A percentile compares a stretch with the other conserved stretches of the same genome.
Conservation (phyloP, 2,113 vertebrate species). For the Odocoileus hemionus region DNA sequence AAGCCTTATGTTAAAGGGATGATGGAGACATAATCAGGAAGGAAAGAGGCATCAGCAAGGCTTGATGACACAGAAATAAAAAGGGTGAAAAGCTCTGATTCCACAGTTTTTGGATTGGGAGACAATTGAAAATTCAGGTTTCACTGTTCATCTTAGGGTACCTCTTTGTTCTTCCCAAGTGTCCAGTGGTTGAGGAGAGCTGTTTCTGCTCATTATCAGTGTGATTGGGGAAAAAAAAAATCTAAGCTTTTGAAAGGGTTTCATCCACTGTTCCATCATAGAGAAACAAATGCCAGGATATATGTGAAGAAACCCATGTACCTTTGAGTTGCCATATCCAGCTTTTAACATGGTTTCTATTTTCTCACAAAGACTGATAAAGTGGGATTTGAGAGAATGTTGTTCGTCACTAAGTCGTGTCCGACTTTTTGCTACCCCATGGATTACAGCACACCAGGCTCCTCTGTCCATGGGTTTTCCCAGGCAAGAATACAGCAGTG, state of each 20-base stretch:
- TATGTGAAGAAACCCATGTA: accelerated
- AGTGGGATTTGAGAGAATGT: not conserved
- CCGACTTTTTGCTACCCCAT: accelerated
- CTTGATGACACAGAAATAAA: not conserved
- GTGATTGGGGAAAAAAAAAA: not conserved
- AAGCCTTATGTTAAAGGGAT: not conserved
- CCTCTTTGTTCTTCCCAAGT: not conserved
- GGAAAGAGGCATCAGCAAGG: not conserved
- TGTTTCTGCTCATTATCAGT: not conserved
- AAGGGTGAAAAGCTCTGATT: not conserved
- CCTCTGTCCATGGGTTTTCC: not conserved
- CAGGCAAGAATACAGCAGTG: not conserved
- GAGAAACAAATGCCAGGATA: not conserved
- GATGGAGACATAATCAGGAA: not conserved
- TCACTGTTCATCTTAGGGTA: not conserved
- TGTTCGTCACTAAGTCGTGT: not conserved
- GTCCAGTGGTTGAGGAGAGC: not conserved
- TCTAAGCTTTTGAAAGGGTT: not conserved
- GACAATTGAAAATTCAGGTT: not conserved
- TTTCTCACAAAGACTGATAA: not conserved
- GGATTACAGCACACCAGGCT: not conserved
- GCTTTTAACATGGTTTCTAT: not conserved
- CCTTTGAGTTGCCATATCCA: not conserved
- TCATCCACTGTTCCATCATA: not conserved
- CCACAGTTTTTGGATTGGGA: not conserved